These are phyloP conservation scores for Cheiracanthium punctorium DNA, from an alignment of 2,888 invertebrate genomes.

Conservation along the genomic window DNA sequence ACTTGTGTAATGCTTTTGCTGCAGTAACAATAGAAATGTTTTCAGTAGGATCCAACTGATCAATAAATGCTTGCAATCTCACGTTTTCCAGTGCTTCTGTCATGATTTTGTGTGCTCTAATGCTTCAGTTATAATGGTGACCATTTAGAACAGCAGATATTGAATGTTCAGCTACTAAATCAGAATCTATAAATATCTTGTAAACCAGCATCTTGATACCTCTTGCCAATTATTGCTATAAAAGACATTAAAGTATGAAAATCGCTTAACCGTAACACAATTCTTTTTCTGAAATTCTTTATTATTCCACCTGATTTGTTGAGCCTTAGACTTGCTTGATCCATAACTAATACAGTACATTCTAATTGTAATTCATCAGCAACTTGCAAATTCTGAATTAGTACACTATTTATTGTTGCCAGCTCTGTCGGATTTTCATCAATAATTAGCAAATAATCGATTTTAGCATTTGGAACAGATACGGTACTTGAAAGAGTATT, in stretches of 20 bases:
- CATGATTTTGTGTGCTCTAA: slow-evolving; percentile 64
- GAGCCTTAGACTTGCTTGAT: not conserved
- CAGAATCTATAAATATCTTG: slow-evolving; percentile 68
- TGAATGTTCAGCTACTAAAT: slow-evolving; percentile 71
- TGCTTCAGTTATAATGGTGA: not conserved
- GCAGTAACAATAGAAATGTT: too few relatives aligned
- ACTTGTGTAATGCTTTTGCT: too few relatives aligned
- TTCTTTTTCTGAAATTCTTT: slow-evolving; percentile 26
- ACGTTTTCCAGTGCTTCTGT: slow-evolving; percentile 70
- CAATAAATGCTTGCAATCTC: not conserved
- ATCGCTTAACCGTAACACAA: slow-evolving; percentile 67
- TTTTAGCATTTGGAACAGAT: not conserved
- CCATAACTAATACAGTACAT: not conserved
- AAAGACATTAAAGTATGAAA: slow-evolving; percentile 72
- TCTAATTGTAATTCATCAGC: not conserved
- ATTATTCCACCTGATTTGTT: slow-evolving; percentile 42
- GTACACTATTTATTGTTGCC: not conserved
- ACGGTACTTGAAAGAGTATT: not conserved
- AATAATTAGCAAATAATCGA: not conserved
- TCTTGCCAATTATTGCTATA: slow-evolving; percentile 71
- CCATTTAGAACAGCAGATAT: slow-evolving; percentile 65
- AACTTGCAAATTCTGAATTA: not conserved
- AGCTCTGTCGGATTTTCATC: not conserved
- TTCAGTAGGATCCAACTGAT: not conserved
- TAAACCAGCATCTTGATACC: slow-evolving; percentile 71